phyloP scores from a whole-genome alignment of 2,797 vertebrate species.

The Chromobotia macracanthus region DNA sequence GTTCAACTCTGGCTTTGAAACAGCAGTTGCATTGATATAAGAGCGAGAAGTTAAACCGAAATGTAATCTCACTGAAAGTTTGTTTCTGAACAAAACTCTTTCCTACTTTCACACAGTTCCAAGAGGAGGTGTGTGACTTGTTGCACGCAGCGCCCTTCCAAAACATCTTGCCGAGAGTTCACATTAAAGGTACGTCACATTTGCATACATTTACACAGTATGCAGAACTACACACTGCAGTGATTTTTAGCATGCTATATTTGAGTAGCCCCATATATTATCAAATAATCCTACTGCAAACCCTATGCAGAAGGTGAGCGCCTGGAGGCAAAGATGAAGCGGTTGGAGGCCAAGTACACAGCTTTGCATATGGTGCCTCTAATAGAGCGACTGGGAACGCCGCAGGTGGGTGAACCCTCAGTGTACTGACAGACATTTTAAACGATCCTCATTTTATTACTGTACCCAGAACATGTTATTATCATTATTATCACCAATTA shows the following conservation, averaged over 20 bases:
- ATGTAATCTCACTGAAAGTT: background rate
- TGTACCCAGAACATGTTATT: background rate
- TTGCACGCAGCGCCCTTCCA: constrained; percentile 96
- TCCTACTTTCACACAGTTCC: constrained; percentile 76
- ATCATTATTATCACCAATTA: constrained; percentile 24
- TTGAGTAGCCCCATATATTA: background rate
- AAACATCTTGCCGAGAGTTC: constrained; percentile 95
- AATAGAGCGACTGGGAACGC: constrained; percentile 95
- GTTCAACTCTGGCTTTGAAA: background rate
- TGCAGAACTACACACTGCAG: background rate
- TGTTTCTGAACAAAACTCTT: constrained; percentile 15
- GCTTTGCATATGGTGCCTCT: constrained; percentile 94
- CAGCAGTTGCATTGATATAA: background rate
- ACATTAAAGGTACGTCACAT: constrained; percentile 88
- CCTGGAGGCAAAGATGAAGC: constrained; percentile 98
- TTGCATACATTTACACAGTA: background rate
- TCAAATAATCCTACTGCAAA: constrained; percentile 13
- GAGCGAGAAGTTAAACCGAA: no score
- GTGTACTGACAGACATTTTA: background rate
- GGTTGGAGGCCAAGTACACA: constrained; percentile 95
- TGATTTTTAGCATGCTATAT: background rate
- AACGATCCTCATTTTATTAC: background rate
- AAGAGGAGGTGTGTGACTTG: constrained; percentile 97
- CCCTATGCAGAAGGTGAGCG: constrained; percentile 89
- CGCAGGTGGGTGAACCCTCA: constrained; percentile 82